Evolutionary conservation across 2,113 vertebrate species (phyloP).

Genomic region (Anthoscopus minutus): DNA sequence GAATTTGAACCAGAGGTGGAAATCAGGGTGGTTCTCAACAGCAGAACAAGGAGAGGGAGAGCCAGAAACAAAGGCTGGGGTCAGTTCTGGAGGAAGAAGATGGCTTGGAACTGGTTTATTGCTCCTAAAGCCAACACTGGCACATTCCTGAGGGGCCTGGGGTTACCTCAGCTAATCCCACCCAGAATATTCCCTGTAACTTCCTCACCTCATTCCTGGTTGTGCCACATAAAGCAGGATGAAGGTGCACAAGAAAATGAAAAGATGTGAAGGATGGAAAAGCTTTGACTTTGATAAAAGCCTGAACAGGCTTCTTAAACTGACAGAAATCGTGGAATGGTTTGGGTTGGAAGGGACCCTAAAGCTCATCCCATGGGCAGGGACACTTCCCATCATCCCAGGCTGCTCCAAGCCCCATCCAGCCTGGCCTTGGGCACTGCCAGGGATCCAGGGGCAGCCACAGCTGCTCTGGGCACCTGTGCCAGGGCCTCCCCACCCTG

Average conservation of each 20-base stretch:
- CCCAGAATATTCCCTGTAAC: fast-evolving
- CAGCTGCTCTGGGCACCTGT: not conserved
- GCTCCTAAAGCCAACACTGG: not conserved
- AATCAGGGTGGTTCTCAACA: not conserved
- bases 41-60: not conserved
- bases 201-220: not conserved
- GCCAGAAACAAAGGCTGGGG: not conserved
- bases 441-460: not conserved
- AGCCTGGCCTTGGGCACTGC: fast-evolving
- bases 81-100: not conserved
- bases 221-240: not conserved
- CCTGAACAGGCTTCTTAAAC: not conserved
- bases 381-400: fast-evolving
- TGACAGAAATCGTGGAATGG: not conserved
- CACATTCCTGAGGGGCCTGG: not conserved
- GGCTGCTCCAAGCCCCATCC: fast-evolving
- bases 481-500: not conserved
- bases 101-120: not conserved
- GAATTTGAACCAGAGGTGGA: not conserved
- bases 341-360: not conserved
- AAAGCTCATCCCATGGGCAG: not conserved
- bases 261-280: not conserved
- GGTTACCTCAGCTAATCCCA: not conserved
- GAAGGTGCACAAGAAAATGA: not conserved
- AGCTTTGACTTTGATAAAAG: not conserved